Evolutionary conservation across 1,140 invertebrate species (phyloP).

Genomic region (Brachionus asplanchnoidis): DNA sequence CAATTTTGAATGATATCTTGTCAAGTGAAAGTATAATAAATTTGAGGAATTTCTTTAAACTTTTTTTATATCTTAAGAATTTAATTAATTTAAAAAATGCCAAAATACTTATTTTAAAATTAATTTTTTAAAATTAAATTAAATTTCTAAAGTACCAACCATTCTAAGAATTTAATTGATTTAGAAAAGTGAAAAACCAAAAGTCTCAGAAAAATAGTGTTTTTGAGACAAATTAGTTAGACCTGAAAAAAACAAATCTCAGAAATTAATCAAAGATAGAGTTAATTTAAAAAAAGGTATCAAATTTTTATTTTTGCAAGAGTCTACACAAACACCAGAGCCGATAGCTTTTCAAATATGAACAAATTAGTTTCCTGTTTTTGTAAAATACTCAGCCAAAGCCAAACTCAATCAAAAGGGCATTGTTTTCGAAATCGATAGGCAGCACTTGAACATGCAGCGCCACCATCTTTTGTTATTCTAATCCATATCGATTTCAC

Average conservation of each 20-base stretch:
- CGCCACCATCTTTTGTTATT: neutral
- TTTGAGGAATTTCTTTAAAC: too few species aligned
- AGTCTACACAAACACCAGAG: neutral
- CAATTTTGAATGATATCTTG: too few species aligned
- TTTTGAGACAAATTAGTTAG: neutral
- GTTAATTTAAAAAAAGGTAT: neutral
- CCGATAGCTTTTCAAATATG: neutral
- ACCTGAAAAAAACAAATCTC: neutral
- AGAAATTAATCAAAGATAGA: neutral
- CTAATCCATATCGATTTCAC: conserved; percentile 1
- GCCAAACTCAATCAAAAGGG: neutral
- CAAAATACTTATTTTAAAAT: neutral
- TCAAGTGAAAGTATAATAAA: too few species aligned
- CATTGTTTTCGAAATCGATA: neutral
- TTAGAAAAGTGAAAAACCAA: neutral
- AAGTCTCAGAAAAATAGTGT: neutral
- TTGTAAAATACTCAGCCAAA: neutral
- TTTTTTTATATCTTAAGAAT: too few species aligned
- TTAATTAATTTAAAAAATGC: too few species aligned
- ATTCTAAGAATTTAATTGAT: neutral
- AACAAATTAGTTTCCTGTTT: neutral
- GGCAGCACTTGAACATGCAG: neutral
- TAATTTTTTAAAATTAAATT: neutral
- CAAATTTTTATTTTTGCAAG: neutral
- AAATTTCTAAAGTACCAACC: neutral